Base-by-base conservation (phyloP, 2,113 vertebrate species). In the Antigone vipio region DNA sequence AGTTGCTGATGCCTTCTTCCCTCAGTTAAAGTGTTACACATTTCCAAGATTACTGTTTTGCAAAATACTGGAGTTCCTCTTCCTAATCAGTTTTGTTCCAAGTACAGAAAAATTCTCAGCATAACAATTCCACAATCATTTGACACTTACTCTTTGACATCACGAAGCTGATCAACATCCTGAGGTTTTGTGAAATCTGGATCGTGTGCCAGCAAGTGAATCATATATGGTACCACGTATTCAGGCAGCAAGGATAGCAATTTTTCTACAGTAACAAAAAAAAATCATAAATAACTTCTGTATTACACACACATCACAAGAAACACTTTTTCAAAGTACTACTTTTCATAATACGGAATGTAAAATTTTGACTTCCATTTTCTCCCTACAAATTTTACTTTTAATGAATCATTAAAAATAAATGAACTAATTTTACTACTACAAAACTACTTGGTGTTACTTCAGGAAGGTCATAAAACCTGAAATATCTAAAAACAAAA, bases 161-260 rank as follows among this genome's bases (percentile, higher is more conserved):
- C 99, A 98, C 99, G 98, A 92, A 99, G 99, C 92, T 99, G 99
- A 93, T 99, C 99, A 84, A 99, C 98, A 98, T 99, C 99, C 96
- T 99, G 99, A 96, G 99, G 99, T 98, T 99, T 99, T 95, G 99
- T 99, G 97, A 99, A 99, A 97, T 99, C 99, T 92, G 99, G 99
- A 97, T 99, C 99, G 45, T 99, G 99, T 35, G 99, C 99, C 97
- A 99, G 97, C 94, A 99, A 98, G 90, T 99, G 99, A 98, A 99
- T 99, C 99, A 99, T 99, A 87, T 99, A 99, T 0, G 99, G 99
- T 89, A 99, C 99, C 67, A 99, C 99, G 63, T 99, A 99, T 96
- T 99, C 99, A 59, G 99, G 99, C 93, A 99, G 98, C 85, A 99
- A 98, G 68, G 99, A 99, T 40, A 99, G 96, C 56, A 99, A 97